A percentile compares a stretch with the other conserved stretches of the same genome.
Conservation (phyloP, 2,888 invertebrate species). For the Ommatoiulus sabulosus region DNA sequence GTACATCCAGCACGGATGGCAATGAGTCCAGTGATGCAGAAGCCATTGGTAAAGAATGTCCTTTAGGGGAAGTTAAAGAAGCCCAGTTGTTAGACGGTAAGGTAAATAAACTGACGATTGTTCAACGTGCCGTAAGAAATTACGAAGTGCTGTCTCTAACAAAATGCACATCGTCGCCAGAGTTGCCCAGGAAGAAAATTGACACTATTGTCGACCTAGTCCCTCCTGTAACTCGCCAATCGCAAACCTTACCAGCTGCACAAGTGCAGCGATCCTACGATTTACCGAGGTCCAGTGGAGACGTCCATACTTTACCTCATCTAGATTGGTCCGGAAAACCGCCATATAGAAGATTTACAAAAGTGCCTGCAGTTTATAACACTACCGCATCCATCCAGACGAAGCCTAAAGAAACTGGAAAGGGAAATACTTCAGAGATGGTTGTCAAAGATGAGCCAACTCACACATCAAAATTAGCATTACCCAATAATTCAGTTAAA, state of each 20-base stretch:
- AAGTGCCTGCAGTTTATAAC: not conserved
- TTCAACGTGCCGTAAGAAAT: conserved; percentile 55
- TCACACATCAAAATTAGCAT: not conserved
- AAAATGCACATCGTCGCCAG: conserved; percentile 58
- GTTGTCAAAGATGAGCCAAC: not conserved
- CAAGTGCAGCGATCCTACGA: not conserved
- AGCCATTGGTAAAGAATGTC: not conserved
- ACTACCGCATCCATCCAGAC: not conserved
- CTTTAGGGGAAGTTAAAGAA: not conserved
- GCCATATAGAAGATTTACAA: not conserved
- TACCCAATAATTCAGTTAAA: not conserved
- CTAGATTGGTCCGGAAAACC: not conserved
- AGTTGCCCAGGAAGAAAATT: conserved; percentile 56
- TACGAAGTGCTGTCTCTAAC: conserved; percentile 57
- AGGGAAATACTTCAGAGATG: not conserved
- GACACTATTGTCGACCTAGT: conserved; percentile 44
- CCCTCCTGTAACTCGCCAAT: conserved; percentile 32
- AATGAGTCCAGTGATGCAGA: conserved; percentile 49
- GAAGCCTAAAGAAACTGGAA: not conserved
- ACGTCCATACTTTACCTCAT: conserved; percentile 45
- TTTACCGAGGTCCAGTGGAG: not conserved
- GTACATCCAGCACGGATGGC: conserved; percentile 2
- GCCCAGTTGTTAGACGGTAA: not conserved
- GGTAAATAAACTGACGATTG: conserved; percentile 27
- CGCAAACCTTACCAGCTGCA: conserved; percentile 24